Evolutionary conservation across 30 jellyfish, hydroid and myxozoan genomes (phyloP), one percentile per base, ranked within the genome.

Genomic region (Aurelia coerulea): DNA sequence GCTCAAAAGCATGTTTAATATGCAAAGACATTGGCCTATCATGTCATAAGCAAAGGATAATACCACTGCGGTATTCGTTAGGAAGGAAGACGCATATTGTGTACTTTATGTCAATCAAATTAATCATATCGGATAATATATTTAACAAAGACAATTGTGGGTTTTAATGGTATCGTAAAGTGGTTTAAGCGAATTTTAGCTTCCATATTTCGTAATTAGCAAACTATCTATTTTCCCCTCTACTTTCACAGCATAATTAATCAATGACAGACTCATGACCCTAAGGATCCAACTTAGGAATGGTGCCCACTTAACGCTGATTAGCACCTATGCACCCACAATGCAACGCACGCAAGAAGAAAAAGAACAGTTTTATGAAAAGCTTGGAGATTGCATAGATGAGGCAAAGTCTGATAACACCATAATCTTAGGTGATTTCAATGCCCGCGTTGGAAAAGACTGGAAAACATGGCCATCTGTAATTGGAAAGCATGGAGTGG

Each of bases 161-260:
- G 18, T 49, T 78, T 12, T 78, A 78, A 78, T 78, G 88, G 60
- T 79, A 78, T 78, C 88, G 31, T 78, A 52, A 78, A 60, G 78
- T 71, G 79, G 29, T 62, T 78, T 78, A 63, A 17, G 65, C 23
- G 56, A 18, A 65, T 51, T 23, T 76, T n/a, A 76, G 86, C 86
- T 76, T 54, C 49, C 49, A 51, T 73, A 23, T 76, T 63, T 54
- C 54, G 53, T 19, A 76, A 76, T 76, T 76, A 76, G 68, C 65
- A 5, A 23, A 58, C 73, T 50, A 53, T 62, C 8, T 23, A 59
- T 31, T 16, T 76, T 53, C 17, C 31, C 71, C 35, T 19, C 37
- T 23, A 46, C 19, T 65, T 39, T 65, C 76, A 23, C 1, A 39
- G 18, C 1, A 13, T 23, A 65, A n/a, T n/a, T n/a, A n/a, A n/a